A percentile compares a stretch with the other conserved stretches of the same genome.
Conservation (phyloP, 2,797 vertebrate species). For the Anguilla marmorata region DNA sequence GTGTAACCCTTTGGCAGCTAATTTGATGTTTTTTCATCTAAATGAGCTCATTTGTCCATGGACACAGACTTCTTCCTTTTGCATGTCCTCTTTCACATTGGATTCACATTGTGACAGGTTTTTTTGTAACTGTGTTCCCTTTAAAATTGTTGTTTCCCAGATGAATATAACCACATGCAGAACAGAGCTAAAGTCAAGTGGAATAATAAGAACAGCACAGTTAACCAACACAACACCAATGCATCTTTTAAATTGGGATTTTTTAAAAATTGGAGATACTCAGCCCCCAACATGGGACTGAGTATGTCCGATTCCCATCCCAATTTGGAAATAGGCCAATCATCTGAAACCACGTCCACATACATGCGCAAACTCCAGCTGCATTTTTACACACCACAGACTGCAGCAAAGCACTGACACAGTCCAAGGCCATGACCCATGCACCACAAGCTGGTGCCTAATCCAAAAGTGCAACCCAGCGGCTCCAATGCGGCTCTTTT, state of each 20-base stretch:
- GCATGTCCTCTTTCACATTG: not conserved
- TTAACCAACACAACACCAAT: not conserved
- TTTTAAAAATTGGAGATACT: no score
- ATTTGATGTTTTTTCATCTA: not conserved
- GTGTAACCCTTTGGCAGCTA: not conserved
- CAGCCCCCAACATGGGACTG: no score
- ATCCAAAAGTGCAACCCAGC: not conserved
- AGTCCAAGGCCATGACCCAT: no score
- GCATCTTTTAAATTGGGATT: not conserved
- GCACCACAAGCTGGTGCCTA: not conserved
- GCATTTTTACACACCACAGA: no score
- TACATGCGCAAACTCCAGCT: no score
- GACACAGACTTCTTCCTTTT: not conserved
- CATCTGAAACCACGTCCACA: no score
- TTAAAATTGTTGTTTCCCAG: not conserved
- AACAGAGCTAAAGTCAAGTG: not conserved
- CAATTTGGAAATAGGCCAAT: not conserved
- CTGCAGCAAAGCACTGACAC: no score
- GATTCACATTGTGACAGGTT: not conserved
- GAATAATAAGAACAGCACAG: not conserved
- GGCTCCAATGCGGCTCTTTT: not conserved
- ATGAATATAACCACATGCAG: not conserved
- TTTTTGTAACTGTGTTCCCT: no score
- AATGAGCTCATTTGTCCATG: not conserved
- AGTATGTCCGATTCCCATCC: no score